Base-by-base conservation (phyloP, 1,140 invertebrate species). In the Caerostris extrusa region DNA sequence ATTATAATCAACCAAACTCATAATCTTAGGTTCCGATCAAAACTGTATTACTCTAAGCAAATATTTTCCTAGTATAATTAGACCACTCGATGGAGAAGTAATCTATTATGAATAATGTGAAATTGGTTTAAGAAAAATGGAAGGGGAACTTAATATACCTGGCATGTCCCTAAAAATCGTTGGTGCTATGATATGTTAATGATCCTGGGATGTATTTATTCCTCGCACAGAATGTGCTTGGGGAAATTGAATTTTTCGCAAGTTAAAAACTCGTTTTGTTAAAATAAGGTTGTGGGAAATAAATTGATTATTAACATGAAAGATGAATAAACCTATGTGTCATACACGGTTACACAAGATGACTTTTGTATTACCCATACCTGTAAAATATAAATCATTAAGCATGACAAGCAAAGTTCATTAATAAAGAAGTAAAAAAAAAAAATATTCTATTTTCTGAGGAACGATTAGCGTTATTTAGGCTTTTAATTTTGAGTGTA, bases 61-160 rank as follows among this genome's bases (percentile, higher is more conserved):
- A 93, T 93, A 93, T 93, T 93, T 93, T 56, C 34, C 83, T 83
- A 71, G 10, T 19, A 50, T 87, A 93, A 93, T 93, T 83, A 92
- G 77, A 85, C 56, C 34, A 88, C 34, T 64, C 17, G 5, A 88
- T 64, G 53, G 60, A 64, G 64, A 88, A 67, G 60, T 64, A 64
- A 88, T 88, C 86, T 64, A 57, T 88, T 88, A 88, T 88, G 56
- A 64, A 64, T 88, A 88, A 88, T 88, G 83, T 58, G 57, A 60
- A 60, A 85, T 60, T 58, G 83, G 57, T 85, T 58, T 57, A 19
- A 58, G 57, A 60, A 85, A 85, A 85, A 60, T 60, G 57, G 17
- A 17, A 77, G 34, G 34, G 34, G 71, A 7, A 77, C 71, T 53
- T 77, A 77, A 77, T 77, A 53, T 12, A 7, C 12, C 34, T 50